Evolutionary conservation across 2,888 invertebrate species (phyloP).

Genomic region (Sclerodermus sp.): DNA sequence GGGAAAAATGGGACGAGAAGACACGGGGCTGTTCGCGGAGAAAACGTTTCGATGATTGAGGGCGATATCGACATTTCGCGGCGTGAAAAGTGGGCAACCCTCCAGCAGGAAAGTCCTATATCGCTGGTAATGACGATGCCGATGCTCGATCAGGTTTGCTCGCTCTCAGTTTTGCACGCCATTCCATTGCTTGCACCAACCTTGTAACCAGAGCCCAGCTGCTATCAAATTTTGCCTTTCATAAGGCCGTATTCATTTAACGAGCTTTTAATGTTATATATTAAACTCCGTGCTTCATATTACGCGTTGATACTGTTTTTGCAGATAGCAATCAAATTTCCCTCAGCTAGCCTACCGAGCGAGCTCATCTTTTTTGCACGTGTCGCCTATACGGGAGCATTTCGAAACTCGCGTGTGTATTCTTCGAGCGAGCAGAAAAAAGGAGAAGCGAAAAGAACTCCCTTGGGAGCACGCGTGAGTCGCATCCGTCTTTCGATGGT

Average conservation of each 20-base stretch:
- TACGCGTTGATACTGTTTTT: too few relatives aligned
- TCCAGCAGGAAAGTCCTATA: neutral
- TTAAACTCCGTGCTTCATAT: too few relatives aligned
- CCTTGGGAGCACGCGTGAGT: too few relatives aligned
- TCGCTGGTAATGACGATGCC: neutral
- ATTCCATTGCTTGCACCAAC: neutral
- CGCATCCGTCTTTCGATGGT: too few relatives aligned
- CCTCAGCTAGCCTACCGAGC: neutral
- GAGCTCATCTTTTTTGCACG: neutral
- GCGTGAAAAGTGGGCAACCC: neutral
- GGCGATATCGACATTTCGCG: constrained; percentile 12
- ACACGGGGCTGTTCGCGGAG: constrained; percentile 5
- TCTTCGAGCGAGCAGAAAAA: too few relatives aligned
- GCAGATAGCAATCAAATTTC: neutral
- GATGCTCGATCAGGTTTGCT: neutral
- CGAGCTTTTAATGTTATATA: too few relatives aligned
- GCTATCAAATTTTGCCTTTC: constrained; percentile 1
- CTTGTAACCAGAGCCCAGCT: neutral
- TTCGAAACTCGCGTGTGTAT: too few relatives aligned
- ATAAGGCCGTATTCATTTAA: too few relatives aligned
- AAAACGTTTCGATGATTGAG: constrained; percentile 33
- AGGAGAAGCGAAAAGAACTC: too few relatives aligned
- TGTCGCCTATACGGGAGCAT: too few relatives aligned
- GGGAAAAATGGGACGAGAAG: constrained; percentile 9
- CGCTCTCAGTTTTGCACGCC: neutral